Evolutionary conservation across 2,888 invertebrate species (phyloP).

Genomic region (Phaedon cochleariae): DNA sequence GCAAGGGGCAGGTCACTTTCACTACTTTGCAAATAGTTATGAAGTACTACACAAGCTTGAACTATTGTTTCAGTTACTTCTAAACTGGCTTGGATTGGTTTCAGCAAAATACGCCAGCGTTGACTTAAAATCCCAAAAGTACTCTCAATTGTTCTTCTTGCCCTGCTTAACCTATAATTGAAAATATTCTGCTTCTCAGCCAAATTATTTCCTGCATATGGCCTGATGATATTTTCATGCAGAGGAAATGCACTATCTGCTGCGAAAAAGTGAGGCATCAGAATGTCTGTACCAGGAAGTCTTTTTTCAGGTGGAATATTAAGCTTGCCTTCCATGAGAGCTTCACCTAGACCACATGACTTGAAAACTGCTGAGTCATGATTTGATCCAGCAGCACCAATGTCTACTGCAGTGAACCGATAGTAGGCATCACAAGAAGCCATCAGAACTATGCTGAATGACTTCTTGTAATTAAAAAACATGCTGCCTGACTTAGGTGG

Average conservation of each 20-base stretch:
- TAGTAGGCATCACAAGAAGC: conserved; percentile 49
- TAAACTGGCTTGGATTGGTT: conserved; percentile 7
- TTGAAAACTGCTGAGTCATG: conserved; percentile 49
- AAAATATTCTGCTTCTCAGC: conserved; percentile 18
- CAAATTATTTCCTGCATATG: conserved; percentile 22
- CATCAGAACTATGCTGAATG: conserved; percentile 39
- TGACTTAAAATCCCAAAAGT: conserved; percentile 14
- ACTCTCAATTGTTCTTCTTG: conserved; percentile 16
- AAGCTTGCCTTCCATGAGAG: conserved; percentile 19
- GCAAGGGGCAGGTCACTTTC: conserved; percentile 5
- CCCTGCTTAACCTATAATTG: conserved; percentile 14
- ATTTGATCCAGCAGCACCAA: conserved; percentile 49
- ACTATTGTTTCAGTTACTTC: conserved; percentile 7
- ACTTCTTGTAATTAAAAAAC: background rate
- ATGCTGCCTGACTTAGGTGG: background rate
- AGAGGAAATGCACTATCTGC: conserved; percentile 28
- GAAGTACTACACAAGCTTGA: conserved; percentile 11
- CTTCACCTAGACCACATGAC: conserved; percentile 21
- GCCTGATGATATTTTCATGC: conserved; percentile 23
- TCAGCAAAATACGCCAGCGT: conserved; percentile 14
- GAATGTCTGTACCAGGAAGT: conserved; percentile 1
- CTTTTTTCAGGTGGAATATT: conserved; percentile 13
- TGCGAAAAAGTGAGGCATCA: conserved; percentile 20
- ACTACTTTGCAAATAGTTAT: conserved; percentile 5
- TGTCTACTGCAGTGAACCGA: conserved; percentile 49